Percentiles rank a stretch among this genome's conserved stretches.
phyloP scores from a whole-genome alignment of 1,140 invertebrate species.

The Pissodes strobi region DNA sequence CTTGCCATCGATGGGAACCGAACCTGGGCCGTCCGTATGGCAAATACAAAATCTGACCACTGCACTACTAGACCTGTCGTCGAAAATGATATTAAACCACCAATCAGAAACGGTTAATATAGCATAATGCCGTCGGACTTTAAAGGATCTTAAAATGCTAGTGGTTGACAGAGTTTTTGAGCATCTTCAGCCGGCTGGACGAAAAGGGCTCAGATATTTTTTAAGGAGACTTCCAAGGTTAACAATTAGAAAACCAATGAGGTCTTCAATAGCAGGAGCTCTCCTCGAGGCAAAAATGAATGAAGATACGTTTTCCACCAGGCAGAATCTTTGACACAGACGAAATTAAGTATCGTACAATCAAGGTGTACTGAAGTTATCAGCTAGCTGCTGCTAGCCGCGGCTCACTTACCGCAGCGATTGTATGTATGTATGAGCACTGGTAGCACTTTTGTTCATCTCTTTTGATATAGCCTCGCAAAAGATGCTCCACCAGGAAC shows the following conservation, averaged over 20 bases:
- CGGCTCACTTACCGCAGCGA: conserved; percentile 40
- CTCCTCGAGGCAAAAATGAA: conserved; percentile 15
- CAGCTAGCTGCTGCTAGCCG: no score
- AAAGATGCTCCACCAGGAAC: no score
- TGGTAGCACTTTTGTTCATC: conserved; percentile 48
- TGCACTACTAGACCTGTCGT: no score
- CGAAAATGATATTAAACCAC: no score
- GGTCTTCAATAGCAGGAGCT: conserved; percentile 10
- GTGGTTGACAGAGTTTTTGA: no score
- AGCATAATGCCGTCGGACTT: no score
- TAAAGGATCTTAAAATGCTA: no score
- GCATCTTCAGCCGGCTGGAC: conserved; percentile 5
- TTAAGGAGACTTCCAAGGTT: not conserved
- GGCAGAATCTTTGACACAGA: conserved; percentile 53
- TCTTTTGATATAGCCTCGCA: no score
- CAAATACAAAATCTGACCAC: no score
- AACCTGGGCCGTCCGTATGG: no score
- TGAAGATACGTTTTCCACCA: conserved; percentile 38
- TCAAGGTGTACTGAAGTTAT: conserved; percentile 46
- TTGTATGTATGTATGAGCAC: conserved; percentile 50
- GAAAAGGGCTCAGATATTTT: not conserved
- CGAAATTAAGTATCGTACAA: conserved; percentile 50
- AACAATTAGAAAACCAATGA: conserved; percentile 14
- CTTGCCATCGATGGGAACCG: no score
- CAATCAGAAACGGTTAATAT: no score